Base-by-base conservation (phyloP, 2,113 vertebrate genomes). In the Daboia siamensis region DNA sequence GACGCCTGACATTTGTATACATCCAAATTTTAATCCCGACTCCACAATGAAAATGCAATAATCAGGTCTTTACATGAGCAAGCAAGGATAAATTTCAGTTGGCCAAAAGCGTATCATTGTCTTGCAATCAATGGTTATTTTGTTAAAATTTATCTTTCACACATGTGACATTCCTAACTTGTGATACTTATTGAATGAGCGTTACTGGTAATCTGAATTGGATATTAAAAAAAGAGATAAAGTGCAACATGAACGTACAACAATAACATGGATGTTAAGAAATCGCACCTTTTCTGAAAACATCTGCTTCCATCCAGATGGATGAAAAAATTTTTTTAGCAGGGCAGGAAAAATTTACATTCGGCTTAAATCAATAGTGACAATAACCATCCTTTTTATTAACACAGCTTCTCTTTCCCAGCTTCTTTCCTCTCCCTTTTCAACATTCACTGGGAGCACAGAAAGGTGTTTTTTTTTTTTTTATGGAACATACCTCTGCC, bases 261-360 rank as follows among this genome's bases (percentile, higher is more conserved):
- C 86, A 61, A 94, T 33, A 90, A 91, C 39, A 54, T 64, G 69
- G 92, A 55, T 26, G 56, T 90, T 29, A 74, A n/a, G 93, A 94
- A 93, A 90, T 93, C 26, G 52, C 90, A 91, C 48, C 44, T 0
- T 0, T 89, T 86, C 84, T 90, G 84, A 80, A 80, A 80, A 80
- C 74, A 91, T 29, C 21, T 90, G 56, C 93, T 95, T 88, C 87
- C 87, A 2, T 89, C 85, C 91, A 88, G 90, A 92, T 92, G 48
- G 55, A 86, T 0, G 86, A 86, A 80, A 95, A 94, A 92, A 91
- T 86, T 88, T 91, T 88, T 90, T 85, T 90, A 93, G 91, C 92
- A n/a, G 91, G 92, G 90, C 51, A 86, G 91, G 39, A 8, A 46
- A 57, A 46, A 33, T 85, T 89, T 87, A 2, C 90, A 92, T 59